phyloP scores from a whole-genome alignment of 2,797 vertebrate species.

The Thripadectes ignobilis region DNA sequence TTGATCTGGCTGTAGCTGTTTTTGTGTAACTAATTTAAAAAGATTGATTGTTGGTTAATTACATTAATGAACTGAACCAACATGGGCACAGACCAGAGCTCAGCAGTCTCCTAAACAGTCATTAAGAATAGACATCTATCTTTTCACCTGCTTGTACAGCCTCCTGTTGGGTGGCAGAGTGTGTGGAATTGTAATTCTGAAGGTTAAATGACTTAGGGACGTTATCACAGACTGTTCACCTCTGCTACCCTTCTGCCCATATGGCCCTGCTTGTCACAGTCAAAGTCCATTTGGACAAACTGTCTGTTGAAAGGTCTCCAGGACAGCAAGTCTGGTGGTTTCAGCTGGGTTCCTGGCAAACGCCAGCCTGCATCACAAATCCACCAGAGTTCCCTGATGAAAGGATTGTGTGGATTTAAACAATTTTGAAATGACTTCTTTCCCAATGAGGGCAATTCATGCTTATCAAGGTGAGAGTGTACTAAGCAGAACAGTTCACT shows the following conservation, averaged over 20 bases:
- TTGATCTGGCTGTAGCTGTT: conserved; percentile 42
- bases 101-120: conserved; percentile 60
- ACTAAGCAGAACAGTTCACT: background rate
- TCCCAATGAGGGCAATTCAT: background rate
- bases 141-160: conserved; percentile 52
- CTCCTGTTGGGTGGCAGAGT: conserved; percentile 29
- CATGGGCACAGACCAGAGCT: conserved; percentile 33
- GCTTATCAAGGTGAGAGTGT: conserved; percentile 14
- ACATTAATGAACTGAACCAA: conserved; percentile 67
- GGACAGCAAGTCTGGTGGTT: conserved; percentile 11
- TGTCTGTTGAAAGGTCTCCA: conserved; percentile 47
- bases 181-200: conserved; percentile 46
- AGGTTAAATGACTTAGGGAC: conserved; percentile 56
- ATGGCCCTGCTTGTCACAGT: conserved; percentile 23
- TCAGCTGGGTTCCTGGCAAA: conserved; percentile 31
- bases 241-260: conserved; percentile 27
- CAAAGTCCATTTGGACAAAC: conserved; percentile 29
- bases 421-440: background rate
- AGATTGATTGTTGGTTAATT: conserved; percentile 69
- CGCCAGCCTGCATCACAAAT: background rate
- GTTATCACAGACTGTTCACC: conserved; percentile 42
- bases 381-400: background rate
- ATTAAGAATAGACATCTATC: conserved; percentile 56
- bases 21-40: conserved; percentile 66
- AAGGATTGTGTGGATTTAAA: background rate